Conservation (phyloP, 35 echinoderm and acorn worm species). For the Heliocidaris tuberculata region DNA sequence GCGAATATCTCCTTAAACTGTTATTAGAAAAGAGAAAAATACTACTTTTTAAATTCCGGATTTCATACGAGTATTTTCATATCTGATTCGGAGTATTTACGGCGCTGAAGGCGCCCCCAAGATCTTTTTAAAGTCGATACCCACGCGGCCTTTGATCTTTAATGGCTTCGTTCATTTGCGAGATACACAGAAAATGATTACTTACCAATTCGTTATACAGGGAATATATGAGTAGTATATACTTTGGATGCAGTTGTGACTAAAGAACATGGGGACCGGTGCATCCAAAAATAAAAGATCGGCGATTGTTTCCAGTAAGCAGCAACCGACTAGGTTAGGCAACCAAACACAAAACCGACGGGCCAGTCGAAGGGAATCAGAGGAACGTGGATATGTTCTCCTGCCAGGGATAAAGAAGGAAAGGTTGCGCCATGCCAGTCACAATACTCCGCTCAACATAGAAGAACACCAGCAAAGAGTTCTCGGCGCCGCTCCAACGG, state of each 20-base stretch:
- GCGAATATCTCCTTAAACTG: no score
- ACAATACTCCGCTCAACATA: background rate
- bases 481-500: background rate
- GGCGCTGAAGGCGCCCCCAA: no score
- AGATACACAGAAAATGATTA: background rate
- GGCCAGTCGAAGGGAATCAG: background rate
- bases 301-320: background rate
- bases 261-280: background rate
- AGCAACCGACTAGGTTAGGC: background rate
- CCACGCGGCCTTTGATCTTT: background rate
- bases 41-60: no score
- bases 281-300: constrained; percentile 19
- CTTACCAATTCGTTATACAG: background rate
- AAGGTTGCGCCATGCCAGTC: background rate
- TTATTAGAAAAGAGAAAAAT: no score
- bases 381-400: background rate
- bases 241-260: background rate
- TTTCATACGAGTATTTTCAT: no score
- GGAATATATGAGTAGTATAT: background rate
- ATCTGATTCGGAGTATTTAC: no score
- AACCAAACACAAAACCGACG: background rate
- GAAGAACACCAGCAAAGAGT: background rate
- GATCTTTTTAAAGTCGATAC: no score
- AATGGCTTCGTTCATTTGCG: background rate
- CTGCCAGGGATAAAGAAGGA: background rate